Evolutionary conservation across 1,140 invertebrate species (phyloP), one percentile per base, ranked within the genome.

Genomic region (Drosophila nigromelanica): DNA sequence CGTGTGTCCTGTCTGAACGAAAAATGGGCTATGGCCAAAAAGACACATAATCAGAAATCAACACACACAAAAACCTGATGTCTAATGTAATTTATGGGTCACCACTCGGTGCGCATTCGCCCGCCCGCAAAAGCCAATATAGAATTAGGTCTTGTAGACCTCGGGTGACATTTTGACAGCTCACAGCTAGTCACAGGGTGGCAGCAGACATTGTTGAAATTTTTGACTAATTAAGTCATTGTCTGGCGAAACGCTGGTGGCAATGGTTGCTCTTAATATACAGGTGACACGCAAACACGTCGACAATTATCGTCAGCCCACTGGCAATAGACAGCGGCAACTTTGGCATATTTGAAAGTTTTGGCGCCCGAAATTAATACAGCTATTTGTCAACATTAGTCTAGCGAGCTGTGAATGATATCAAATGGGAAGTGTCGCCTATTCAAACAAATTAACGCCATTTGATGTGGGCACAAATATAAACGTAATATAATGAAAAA

Each of bases 151-250:
- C 24, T 18, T 50, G 12, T 10, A 42, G 55, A 39, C 21, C 45
- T 37, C n/a, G 45, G 48, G 27, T 72, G 61, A 72, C 69, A 72
- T 51, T 72, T 72, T 72, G 69, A 72, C 69, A 66, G 69, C 37
- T 37, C 27, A 7, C 45, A 24, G 10, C n/a, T 4, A 24, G 14
- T 1, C 5, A 4, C 7, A 4, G 33, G 15, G 12, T 18, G 24
- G 4, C 21, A 14, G 30, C 35, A 71, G 56, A 63, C 70, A 81
- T 80, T 72, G 66, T 73, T 77, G 69, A 81, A 78, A 81, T 81
- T 81, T 60, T 87, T 75, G 70, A 78, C 82, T 86, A 86, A 86
- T 86, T 86, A 86, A 86, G 81, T 60, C 82, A 86, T 86, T 59
- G 42, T 43, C 37, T 40, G 35, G 33, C 45, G 27, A 18, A 56